phyloP scores from a whole-genome alignment of 2,888 invertebrate genomes.

The Alloscopus bannaensis region DNA sequence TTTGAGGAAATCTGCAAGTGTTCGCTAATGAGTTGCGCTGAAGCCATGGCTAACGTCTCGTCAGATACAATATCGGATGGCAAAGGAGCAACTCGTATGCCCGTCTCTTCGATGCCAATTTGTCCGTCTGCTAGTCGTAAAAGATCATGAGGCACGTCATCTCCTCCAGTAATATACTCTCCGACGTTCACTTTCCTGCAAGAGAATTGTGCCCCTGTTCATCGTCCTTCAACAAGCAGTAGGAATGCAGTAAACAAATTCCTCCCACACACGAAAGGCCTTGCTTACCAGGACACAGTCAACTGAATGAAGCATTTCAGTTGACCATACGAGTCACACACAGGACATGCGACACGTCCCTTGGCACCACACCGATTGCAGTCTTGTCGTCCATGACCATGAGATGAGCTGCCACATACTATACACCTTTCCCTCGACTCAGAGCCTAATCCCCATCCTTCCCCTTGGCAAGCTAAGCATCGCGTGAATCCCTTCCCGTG shows the following conservation, averaged over 20 bases:
- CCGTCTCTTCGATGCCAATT: slow-evolving; percentile 77
- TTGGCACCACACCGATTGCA: slow-evolving; percentile 76
- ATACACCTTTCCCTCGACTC: slow-evolving; percentile 75
- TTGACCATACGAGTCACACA: slow-evolving; percentile 76
- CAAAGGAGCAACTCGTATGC: slow-evolving; percentile 76
- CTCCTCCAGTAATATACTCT: slow-evolving; percentile 76
- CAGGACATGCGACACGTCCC: slow-evolving; percentile 76
- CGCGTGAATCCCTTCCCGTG: slow-evolving; percentile 76
- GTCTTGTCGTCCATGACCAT: slow-evolving; percentile 75
- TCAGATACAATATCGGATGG: slow-evolving; percentile 77
- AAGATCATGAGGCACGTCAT: slow-evolving; percentile 76
- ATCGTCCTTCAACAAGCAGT: background rate
- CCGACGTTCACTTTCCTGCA: slow-evolving; percentile 77
- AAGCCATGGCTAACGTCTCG: slow-evolving; percentile 77
- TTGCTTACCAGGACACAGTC: slow-evolving; percentile 76
- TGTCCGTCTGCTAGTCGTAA: slow-evolving; percentile 77
- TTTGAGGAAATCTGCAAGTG: slow-evolving; percentile 76
- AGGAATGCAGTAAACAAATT: background rate
- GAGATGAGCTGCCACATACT: slow-evolving; percentile 75
- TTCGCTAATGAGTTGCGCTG: slow-evolving; percentile 76
- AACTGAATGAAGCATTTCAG: slow-evolving; percentile 77
- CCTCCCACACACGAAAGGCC: background rate
- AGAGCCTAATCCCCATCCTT: slow-evolving; percentile 75
- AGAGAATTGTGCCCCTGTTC: background rate
- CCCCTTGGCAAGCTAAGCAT: slow-evolving; percentile 77